Conservation (phyloP, 2,113 vertebrate genomes). For the Salvelinus namaycush region DNA sequence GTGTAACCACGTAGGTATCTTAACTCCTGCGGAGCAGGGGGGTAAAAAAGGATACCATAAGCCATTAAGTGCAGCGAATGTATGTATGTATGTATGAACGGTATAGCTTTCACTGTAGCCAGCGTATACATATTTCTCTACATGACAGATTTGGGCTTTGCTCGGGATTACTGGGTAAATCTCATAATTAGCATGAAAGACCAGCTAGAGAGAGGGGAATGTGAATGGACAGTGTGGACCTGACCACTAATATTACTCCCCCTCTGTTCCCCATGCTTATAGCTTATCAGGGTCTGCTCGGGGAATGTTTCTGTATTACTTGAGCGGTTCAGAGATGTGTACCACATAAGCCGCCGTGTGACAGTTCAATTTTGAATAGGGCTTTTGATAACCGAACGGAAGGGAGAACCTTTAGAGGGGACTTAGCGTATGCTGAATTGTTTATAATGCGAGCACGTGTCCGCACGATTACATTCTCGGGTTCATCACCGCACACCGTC, state of each 20-base stretch:
- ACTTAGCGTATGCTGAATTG: constrained; percentile 29
- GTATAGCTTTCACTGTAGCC: constrained; percentile 25
- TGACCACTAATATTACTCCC: constrained; percentile 64
- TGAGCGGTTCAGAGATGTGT: constrained; percentile 51
- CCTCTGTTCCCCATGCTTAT: constrained; percentile 38
- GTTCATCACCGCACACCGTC: constrained; percentile 36
- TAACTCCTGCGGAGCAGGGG: constrained; percentile 47
- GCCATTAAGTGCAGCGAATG: constrained; percentile 24
- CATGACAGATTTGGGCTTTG: constrained; percentile 55
- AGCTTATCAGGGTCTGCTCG: constrained; percentile 62
- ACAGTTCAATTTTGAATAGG: constrained; percentile 66
- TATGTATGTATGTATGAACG: constrained; percentile 37
- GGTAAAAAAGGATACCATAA: constrained; percentile 41
- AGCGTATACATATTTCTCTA: constrained; percentile 50
- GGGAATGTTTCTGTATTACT: constrained; percentile 70
- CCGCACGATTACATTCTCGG: constrained; percentile 15
- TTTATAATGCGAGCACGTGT: constrained; percentile 16
- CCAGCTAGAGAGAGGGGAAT: constrained; percentile 24
- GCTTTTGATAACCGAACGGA: constrained; percentile 57
- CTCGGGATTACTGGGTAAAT: constrained; percentile 69
- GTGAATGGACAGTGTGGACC: constrained; percentile 50
- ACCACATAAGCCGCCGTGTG: constrained; percentile 55
- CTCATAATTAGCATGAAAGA: constrained; percentile 74
- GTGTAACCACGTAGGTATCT: constrained; percentile 44
- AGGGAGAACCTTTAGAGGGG: constrained; percentile 29